Evolutionary conservation across 2,797 vertebrate genomes (phyloP).

Genomic region (Aldrovandia affinis): DNA sequence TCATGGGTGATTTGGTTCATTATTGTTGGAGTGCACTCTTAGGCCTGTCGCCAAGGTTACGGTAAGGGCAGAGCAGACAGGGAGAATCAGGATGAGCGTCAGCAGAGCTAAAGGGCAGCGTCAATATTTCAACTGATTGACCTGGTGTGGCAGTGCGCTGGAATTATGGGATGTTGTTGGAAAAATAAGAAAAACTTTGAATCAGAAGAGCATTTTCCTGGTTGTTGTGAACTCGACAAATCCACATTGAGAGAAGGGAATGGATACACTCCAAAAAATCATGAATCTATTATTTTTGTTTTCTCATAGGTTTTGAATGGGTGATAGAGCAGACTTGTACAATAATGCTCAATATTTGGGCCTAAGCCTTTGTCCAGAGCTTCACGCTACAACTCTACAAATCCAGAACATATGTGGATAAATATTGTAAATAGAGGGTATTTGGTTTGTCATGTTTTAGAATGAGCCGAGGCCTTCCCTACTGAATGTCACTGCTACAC

Average conservation of each 20-base stretch:
- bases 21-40: neutral
- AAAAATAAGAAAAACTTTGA: neutral
- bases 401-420: neutral
- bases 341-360: too few species aligned
- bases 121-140: neutral
- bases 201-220: neutral
- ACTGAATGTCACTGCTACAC: neutral
- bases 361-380: too few species aligned
- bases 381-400: too few species aligned
- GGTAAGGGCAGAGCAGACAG: neutral
- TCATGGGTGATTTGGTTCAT: neutral
- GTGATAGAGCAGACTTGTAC: too few species aligned
- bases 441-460: neutral
- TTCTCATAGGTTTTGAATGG: too few species aligned
- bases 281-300: too few species aligned
- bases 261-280: too few species aligned
- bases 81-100: neutral
- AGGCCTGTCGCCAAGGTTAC: neutral
- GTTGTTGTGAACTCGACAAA: too few species aligned
- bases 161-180: neutral
- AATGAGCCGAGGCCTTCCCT: neutral
- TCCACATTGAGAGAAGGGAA: too few species aligned
- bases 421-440: neutral
- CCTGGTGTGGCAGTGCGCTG: neutral
- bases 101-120: neutral